These are phyloP conservation scores for Tetraneura akinire DNA, from an alignment of 1,140 invertebrate species.

Conservation along the genomic window DNA sequence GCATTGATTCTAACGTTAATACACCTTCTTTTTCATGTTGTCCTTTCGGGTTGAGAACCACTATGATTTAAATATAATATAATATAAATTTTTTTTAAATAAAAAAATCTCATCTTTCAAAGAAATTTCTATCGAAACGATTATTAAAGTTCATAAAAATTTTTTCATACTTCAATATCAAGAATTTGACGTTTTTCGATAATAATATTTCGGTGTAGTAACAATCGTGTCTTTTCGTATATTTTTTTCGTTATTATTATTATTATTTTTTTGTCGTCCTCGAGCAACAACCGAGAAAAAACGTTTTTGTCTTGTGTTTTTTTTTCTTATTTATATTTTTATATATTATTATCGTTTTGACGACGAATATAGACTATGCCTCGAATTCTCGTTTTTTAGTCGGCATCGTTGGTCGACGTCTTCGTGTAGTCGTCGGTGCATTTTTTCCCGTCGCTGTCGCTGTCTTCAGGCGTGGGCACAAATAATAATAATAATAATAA, in stretches of 20 bases:
- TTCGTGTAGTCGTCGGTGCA: not conserved
- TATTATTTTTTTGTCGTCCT: constrained; percentile 21
- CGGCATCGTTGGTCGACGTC: not conserved
- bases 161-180: no score
- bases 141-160: no score
- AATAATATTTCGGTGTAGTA: constrained; percentile 32
- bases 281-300: constrained; percentile 22
- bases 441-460: not conserved
- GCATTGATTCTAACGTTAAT: no score
- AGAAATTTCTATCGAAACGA: no score
- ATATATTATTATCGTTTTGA: not conserved
- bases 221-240: not conserved
- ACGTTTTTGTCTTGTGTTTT: constrained; percentile 12
- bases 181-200: constrained; percentile 44
- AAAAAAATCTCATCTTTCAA: no score
- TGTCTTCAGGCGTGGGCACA: constrained; percentile 2
- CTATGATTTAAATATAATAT: no score
- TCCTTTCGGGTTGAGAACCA: no score
- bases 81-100: no score
- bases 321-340: not conserved
- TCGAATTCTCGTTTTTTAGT: not conserved
- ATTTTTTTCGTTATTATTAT: not conserved
- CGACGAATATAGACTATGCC: not conserved
- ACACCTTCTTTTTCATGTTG: no score
- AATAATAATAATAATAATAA: constrained; percentile 33